Evolutionary conservation across 2,888 invertebrate genomes (phyloP).

Genomic region (Aphelenchoides bicaudatus): DNA sequence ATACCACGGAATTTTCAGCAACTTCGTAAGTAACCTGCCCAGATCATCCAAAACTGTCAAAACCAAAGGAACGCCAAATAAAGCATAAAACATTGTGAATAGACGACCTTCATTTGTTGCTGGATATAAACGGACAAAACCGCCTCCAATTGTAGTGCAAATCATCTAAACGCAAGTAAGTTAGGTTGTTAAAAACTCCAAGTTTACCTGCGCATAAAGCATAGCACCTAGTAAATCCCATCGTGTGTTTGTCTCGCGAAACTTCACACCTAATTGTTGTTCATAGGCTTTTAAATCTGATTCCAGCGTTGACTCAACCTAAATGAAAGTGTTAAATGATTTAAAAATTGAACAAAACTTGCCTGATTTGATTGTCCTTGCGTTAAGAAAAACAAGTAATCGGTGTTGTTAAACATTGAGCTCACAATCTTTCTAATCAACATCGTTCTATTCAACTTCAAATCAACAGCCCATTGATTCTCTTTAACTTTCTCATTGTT

Average conservation of each 20-base stretch:
- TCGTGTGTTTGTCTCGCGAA: slow-evolving; percentile 52
- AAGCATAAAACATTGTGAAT: slow-evolving; percentile 85
- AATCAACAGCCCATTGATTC: slow-evolving; percentile 30
- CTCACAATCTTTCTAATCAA: slow-evolving; percentile 45
- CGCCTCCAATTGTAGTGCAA: slow-evolving; percentile 64
- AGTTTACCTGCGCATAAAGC: slow-evolving; percentile 56
- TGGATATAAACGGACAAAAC: slow-evolving; percentile 76
- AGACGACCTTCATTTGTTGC: slow-evolving; percentile 78
- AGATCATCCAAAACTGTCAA: slow-evolving; percentile 79
- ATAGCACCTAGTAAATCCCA: slow-evolving; percentile 60
- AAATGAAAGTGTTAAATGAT: neutral
- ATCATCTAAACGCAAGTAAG: slow-evolving; percentile 42
- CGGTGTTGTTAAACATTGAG: slow-evolving; percentile 49
- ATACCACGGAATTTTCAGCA: slow-evolving; percentile 56
- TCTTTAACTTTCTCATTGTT: slow-evolving; percentile 40
- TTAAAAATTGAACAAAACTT: neutral
- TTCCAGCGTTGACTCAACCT: slow-evolving; percentile 36
- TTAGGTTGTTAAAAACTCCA: slow-evolving; percentile 4
- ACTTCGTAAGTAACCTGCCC: slow-evolving; percentile 48
- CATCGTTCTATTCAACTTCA: slow-evolving; percentile 37
- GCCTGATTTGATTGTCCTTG: slow-evolving; percentile 35
- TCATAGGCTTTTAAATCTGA: slow-evolving; percentile 40
- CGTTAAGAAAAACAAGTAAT: slow-evolving; percentile 48
- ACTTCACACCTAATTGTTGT: slow-evolving; percentile 46
- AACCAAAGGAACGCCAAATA: slow-evolving; percentile 91